Evolutionary conservation across 1,140 invertebrate species (phyloP).

Genomic region (Cecropterus lyciades): DNA sequence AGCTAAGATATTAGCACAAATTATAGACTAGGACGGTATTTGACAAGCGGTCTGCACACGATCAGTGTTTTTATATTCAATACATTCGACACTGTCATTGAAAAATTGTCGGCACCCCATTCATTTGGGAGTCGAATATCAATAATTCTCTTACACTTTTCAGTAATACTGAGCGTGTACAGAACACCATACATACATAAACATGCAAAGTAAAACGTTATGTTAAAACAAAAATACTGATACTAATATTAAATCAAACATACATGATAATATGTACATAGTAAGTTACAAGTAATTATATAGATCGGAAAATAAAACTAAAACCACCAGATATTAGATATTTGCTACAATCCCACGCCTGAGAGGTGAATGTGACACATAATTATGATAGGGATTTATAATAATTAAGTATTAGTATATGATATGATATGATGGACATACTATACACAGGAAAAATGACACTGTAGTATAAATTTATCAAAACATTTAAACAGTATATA

Average conservation of each 20-base stretch:
- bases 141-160: neutral
- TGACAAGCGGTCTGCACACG: neutral
- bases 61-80: neutral
- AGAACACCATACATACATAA: neutral
- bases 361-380: neutral
- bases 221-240: constrained; percentile 11
- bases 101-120: too few relatives aligned
- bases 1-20: constrained; percentile 28
- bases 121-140: neutral
- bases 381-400: too few relatives aligned
- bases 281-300: constrained; percentile 6
- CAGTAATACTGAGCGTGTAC: neutral
- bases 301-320: neutral
- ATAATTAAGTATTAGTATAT: too few relatives aligned
- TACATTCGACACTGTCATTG: too few relatives aligned
- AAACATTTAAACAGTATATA: too few relatives aligned
- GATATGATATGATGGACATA: too few relatives aligned
- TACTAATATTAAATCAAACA: neutral
- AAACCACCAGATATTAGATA: constrained; percentile 5
- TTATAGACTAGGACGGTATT: constrained; percentile 32
- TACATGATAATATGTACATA: constrained; percentile 11
- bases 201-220: constrained; percentile 6
- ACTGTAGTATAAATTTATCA: too few relatives aligned
- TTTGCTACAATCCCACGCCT: neutral
- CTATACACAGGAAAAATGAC: too few relatives aligned